Evolutionary conservation across 2,797 vertebrate species (phyloP).

Genomic region (Megalops cyprinoides): DNA sequence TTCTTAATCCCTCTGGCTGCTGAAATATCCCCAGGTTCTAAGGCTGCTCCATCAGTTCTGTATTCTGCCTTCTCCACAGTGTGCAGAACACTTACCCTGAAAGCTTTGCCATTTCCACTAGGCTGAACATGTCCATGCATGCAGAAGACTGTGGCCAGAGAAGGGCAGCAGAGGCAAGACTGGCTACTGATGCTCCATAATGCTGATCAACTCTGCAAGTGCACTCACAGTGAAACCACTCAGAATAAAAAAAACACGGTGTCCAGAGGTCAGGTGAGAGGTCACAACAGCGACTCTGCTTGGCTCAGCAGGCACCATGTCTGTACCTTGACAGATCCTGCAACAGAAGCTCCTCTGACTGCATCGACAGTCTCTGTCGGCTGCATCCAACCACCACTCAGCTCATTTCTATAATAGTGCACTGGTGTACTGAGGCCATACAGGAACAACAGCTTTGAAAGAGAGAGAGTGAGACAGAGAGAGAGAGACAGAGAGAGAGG

Average conservation of each 20-base stretch:
- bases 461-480: neutral
- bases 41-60: neutral
- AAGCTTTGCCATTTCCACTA: constrained; percentile 82
- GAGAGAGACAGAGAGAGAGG: neutral
- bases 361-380: neutral
- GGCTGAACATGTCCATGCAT: constrained; percentile 84
- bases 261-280: neutral
- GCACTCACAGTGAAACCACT: neutral
- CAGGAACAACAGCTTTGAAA: neutral
- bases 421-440: neutral
- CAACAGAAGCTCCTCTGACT: neutral
- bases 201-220: neutral
- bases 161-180: neutral
- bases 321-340: neutral
- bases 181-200: neutral
- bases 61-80: neutral
- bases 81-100: constrained; percentile 70
- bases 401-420: neutral
- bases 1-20: neutral
- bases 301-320: neutral
- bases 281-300: neutral
- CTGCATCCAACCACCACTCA: neutral
- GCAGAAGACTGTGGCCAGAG: neutral
- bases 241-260: neutral
- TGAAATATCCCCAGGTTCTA: neutral